Base-by-base conservation (phyloP, 2,888 invertebrate genomes). In the Plagodis dolabraria region DNA sequence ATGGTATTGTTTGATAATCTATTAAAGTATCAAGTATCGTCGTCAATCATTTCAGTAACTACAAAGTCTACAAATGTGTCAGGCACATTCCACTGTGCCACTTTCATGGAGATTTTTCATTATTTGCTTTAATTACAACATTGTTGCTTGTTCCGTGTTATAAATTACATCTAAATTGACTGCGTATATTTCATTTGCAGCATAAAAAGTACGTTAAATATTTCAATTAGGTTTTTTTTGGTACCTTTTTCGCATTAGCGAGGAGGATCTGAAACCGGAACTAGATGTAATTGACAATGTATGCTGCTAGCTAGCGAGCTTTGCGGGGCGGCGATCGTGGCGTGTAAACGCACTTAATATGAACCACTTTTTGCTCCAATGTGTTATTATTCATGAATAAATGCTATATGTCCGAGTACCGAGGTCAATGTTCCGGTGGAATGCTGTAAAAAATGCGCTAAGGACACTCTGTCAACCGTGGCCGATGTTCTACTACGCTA, bases 251-350 rank as follows among this genome's bases (percentile, higher is more conserved):
- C 76, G 76, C 78, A 85, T 86, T 85, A 85, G 75, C 56, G 72
- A 89, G 79, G 83, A 90, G 89, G 90, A 92, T 89, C 82, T 86
- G 74, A 69, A 92, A 87, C 87, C 89, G 91, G 91, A 91, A 90
- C 90, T 86, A 79, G 76, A 51, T 71, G 45, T 85, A 85, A 86
- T 87, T 87, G 85, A 81, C 83, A 88, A 86, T 85, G 64, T 40
- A 64, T 36, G 53, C 46, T 43, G 59, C 42, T 47, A 50, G 50
- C 54, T 62, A 67, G 67, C 68, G 61, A 69, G 72, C 71, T 68
- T 52, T 63, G 67, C 56, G 60, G 54, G 55, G 67, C 63, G 63
- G 71, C 64, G 58, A 60, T 54, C 60, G 64, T 69, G 65, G 69
- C 73, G 75, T 79, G 79, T 82, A 84, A 86, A 85, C 85, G 79